phyloP scores from a whole-genome alignment of 2,797 vertebrate species.

The Gymnocypris eckloni region DNA sequence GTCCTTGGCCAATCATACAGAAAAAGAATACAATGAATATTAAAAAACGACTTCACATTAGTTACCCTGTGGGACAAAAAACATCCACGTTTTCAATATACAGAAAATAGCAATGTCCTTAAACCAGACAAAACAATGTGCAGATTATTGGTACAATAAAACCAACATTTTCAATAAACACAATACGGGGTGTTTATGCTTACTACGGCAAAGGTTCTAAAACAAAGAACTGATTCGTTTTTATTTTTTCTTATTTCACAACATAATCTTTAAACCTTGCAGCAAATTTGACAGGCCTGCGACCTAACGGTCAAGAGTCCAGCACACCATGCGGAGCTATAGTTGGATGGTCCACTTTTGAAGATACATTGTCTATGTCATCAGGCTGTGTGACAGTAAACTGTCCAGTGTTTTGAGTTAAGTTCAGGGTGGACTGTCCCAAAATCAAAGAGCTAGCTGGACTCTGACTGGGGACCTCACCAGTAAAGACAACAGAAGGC shows the following conservation, averaged over 20 bases:
- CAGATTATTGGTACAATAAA: background rate
- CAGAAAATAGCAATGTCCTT: too few species aligned
- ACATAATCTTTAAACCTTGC: constrained; percentile 13
- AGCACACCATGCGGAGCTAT: background rate
- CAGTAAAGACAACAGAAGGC: constrained; percentile 12
- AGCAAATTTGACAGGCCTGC: constrained; percentile 5
- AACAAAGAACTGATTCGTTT: too few species aligned
- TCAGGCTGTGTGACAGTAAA: background rate
- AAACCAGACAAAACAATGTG: too few species aligned
- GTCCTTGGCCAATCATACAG: too few species aligned
- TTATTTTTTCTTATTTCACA: background rate
- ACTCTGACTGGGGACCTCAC: background rate
- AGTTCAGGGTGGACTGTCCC: background rate
- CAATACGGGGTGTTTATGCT: too few species aligned
- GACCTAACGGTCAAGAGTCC: constrained; percentile 5
- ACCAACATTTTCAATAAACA: background rate
- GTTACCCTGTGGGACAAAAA: too few species aligned
- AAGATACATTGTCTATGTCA: background rate
- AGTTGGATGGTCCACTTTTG: background rate
- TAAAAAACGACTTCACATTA: too few species aligned
- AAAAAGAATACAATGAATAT: too few species aligned
- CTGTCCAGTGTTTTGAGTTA: constrained; percentile 1
- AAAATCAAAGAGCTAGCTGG: background rate
- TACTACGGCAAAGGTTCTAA: too few species aligned
- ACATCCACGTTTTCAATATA: too few species aligned